These are phyloP conservation scores for Ginglymostoma cirratum DNA, from an alignment of 2,113 vertebrate genomes.

Conservation along the genomic window DNA sequence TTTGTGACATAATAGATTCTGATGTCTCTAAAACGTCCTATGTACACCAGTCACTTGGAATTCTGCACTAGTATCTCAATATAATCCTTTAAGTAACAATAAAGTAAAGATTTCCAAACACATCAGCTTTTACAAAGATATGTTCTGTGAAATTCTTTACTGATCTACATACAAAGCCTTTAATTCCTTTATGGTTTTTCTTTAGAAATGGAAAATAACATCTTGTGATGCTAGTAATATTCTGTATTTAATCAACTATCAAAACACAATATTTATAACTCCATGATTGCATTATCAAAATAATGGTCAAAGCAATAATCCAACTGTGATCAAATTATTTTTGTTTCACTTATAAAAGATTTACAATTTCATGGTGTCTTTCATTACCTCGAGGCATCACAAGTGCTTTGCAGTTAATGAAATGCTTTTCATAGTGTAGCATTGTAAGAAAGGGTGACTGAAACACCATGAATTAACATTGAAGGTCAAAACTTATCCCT, in stretches of 20 bases:
- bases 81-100: background rate
- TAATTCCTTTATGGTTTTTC: background rate
- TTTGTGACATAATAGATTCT: background rate
- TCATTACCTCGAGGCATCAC: background rate
- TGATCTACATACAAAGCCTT: background rate
- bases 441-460: background rate
- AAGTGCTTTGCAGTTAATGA: background rate
- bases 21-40: background rate
- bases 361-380: background rate
- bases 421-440: background rate
- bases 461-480: background rate
- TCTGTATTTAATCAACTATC: background rate
- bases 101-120: background rate
- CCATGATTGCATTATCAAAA: background rate
- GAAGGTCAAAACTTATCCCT: background rate
- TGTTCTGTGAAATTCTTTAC: background rate
- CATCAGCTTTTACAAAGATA: background rate
- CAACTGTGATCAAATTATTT: background rate
- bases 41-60: slow-evolving; percentile 18
- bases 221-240: background rate
- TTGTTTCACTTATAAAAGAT: background rate
- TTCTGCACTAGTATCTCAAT: background rate
- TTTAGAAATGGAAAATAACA: background rate
- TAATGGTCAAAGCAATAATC: background rate
- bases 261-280: background rate